phyloP scores from a whole-genome alignment of 2,797 vertebrate genomes.

The Columba guinea region DNA sequence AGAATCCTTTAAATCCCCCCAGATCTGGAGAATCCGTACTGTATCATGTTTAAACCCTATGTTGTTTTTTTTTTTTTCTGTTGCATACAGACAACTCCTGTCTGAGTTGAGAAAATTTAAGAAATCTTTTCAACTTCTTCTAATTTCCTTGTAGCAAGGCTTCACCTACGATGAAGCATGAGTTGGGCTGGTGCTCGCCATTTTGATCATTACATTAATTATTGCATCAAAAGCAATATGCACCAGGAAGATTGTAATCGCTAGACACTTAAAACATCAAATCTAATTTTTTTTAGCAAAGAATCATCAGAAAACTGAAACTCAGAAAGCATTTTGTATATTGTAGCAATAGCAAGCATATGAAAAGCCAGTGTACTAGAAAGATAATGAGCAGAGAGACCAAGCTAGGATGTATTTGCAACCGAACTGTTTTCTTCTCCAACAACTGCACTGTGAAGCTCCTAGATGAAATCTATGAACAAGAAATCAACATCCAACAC shows the following conservation, averaged over 20 bases:
- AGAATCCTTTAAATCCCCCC: background rate
- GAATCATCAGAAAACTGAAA: background rate
- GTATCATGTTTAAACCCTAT: background rate
- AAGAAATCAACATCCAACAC: background rate
- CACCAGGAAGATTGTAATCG: background rate
- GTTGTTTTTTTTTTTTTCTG: background rate
- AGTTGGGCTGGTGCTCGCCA: background rate
- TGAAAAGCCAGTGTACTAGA: background rate
- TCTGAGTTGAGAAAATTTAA: background rate
- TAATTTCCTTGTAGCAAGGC: background rate
- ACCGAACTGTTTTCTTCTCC: background rate
- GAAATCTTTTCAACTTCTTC: background rate
- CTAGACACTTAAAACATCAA: background rate
- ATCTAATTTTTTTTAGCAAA: background rate
- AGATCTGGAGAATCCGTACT: background rate
- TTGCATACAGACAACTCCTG: background rate
- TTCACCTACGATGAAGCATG: background rate
- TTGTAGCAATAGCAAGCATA: constrained; percentile 3
- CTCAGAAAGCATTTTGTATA: background rate
- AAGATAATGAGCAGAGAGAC: background rate
- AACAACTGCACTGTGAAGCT: background rate
- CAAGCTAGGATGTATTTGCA: background rate
- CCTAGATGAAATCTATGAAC: background rate
- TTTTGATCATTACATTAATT: background rate
- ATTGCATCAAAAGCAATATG: background rate